Evolutionary conservation across 1,140 invertebrate species (phyloP).

Genomic region (Pachyrhynchus sulphureomaculatus): DNA sequence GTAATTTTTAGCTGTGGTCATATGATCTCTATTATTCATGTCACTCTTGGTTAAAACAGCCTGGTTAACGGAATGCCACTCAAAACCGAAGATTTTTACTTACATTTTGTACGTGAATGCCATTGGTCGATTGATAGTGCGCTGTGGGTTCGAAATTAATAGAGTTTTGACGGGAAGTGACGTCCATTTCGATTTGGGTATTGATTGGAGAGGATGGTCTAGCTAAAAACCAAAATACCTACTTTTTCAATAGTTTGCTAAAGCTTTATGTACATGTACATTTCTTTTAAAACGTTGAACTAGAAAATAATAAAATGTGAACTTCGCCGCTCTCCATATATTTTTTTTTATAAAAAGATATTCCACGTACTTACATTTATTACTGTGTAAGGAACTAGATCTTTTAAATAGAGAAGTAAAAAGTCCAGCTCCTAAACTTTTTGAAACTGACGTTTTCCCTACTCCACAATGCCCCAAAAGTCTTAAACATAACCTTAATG

Average conservation of each 20-base stretch:
- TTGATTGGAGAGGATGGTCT: conserved; percentile 50
- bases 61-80: no score
- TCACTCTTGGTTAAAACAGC: no score
- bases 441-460: conserved; percentile 75
- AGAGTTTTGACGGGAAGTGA: conserved; percentile 62
- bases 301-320: no score
- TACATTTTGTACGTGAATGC: conserved; percentile 68
- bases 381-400: conserved; percentile 52
- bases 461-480: conserved; percentile 75
- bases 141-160: conserved; percentile 59
- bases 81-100: no score
- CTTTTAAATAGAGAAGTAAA: conserved; percentile 66
- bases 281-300: no score
- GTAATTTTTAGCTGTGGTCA: no score
- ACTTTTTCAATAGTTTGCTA: neutral
- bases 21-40: no score
- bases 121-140: conserved; percentile 66
- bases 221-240: conserved; percentile 39
- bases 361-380: conserved; percentile 50
- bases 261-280: no score
- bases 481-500: conserved; percentile 73
- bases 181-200: conserved; percentile 61
- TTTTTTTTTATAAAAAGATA: no score
- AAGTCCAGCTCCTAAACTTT: conserved; percentile 69
- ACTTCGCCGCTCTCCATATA: no score